These are phyloP conservation scores for Beris chalybata DNA, from an alignment of 2,888 invertebrate species.

Conservation along the genomic window DNA sequence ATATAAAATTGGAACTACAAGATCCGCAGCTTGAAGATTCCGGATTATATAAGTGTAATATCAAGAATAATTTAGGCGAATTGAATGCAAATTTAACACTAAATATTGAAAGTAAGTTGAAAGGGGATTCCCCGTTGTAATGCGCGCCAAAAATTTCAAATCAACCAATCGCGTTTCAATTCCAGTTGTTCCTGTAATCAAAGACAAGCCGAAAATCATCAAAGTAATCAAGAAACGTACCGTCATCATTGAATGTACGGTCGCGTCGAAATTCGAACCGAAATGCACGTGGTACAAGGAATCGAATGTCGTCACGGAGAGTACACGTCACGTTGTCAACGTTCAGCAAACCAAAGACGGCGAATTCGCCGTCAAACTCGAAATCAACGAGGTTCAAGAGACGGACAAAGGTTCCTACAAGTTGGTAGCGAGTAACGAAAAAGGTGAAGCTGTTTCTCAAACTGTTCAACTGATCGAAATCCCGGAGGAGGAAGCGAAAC, in stretches of 20 bases:
- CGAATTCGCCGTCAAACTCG: conserved; percentile 86
- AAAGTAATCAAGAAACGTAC: conserved; percentile 90
- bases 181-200: conserved; percentile 87
- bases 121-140: no score
- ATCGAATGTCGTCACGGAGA: conserved; percentile 73
- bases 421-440: conserved; percentile 87
- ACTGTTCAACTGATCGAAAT: conserved; percentile 84
- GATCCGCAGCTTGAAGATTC: conserved; percentile 95
- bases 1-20: conserved; percentile 81
- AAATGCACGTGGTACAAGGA: conserved; percentile 94
- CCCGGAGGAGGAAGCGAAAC: conserved; percentile 73
- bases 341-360: conserved; percentile 63
- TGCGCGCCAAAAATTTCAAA: neutral
- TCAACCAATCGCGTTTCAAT: neutral
- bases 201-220: conserved; percentile 88
- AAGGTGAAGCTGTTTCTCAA: conserved; percentile 89
- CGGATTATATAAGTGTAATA: conserved; percentile 96
- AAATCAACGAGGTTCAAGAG: conserved; percentile 81
- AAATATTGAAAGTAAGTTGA: conserved; percentile 85
- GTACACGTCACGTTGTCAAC: conserved; percentile 49
- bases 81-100: conserved; percentile 95
- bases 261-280: conserved; percentile 91
- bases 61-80: conserved; percentile 94
- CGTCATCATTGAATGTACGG: conserved; percentile 90
- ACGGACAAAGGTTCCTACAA: conserved; percentile 88